Conservation (phyloP, 2,888 invertebrate species). For the Oligia latruncula region DNA sequence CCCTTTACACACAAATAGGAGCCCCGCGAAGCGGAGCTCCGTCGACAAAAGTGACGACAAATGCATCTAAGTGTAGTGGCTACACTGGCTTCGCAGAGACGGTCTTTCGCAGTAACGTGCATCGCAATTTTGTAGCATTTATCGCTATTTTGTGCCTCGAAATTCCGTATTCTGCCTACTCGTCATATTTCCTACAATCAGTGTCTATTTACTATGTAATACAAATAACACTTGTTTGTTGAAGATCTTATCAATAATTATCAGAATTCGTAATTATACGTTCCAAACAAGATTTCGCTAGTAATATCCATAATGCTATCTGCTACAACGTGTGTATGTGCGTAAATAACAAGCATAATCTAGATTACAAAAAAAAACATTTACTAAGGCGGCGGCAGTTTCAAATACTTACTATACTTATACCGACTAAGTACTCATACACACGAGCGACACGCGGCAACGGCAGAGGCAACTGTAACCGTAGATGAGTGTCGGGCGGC, state of each 20-base stretch:
- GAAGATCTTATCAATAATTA: slow-evolving; percentile 23
- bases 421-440: neutral
- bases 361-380: neutral
- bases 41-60: too few relatives aligned
- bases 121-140: too few relatives aligned
- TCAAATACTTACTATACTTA: neutral
- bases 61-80: too few relatives aligned
- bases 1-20: too few relatives aligned
- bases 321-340: neutral
- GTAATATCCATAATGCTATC: slow-evolving; percentile 12
- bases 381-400: neutral
- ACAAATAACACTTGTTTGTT: slow-evolving; percentile 14
- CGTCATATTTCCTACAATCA: slow-evolving; percentile 11
- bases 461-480: too few relatives aligned
- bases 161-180: too few relatives aligned
- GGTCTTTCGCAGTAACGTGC: too few relatives aligned
- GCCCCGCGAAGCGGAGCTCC: too few relatives aligned
- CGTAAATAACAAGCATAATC: neutral
- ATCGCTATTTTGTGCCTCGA: too few relatives aligned
- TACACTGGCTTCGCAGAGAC: too few relatives aligned
- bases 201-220: neutral
- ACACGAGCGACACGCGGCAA: too few relatives aligned
- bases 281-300: slow-evolving; percentile 15
- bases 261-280: neutral
- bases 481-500: too few relatives aligned